Evolutionary conservation across 2,113 vertebrate species (phyloP).

Genomic region (Cyphomyrus plagiostoma): DNA sequence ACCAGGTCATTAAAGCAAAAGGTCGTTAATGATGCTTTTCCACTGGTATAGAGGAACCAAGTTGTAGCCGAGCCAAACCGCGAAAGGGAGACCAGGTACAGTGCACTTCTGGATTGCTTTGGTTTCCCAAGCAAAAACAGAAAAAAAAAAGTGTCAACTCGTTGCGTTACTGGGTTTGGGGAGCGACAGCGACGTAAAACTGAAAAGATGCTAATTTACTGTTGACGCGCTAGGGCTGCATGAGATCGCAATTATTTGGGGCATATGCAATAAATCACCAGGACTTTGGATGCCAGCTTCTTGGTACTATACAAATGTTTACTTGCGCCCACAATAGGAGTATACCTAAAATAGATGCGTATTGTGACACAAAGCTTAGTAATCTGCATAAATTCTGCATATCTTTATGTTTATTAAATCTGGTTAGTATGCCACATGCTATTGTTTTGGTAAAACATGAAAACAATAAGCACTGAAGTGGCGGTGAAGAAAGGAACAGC

Average conservation of each 20-base stretch:
- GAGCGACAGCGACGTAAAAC: neutral
- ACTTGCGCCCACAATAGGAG: neutral
- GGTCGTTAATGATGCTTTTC: neutral
- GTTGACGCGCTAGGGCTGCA: neutral
- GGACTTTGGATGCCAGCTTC: neutral
- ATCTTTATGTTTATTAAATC: neutral
- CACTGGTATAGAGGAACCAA: neutral
- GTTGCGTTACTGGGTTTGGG: neutral
- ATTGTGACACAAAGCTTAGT: neutral
- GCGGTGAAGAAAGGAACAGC: neutral
- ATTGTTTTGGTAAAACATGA: neutral
- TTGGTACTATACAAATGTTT: neutral
- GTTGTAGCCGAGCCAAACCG: neutral
- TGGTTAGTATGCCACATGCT: neutral
- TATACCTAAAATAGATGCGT: neutral
- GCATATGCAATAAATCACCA: neutral
- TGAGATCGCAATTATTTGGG: neutral
- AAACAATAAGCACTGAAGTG: neutral
- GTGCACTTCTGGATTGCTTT: neutral
- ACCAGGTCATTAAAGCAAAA: neutral
- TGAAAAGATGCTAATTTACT: neutral
- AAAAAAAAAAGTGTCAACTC: neutral
- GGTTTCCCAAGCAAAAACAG: neutral
- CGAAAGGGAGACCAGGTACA: neutral
- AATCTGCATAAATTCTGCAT: neutral